Conservation (phyloP, 1,140 invertebrate species). For the Saccostrea glomerata region DNA sequence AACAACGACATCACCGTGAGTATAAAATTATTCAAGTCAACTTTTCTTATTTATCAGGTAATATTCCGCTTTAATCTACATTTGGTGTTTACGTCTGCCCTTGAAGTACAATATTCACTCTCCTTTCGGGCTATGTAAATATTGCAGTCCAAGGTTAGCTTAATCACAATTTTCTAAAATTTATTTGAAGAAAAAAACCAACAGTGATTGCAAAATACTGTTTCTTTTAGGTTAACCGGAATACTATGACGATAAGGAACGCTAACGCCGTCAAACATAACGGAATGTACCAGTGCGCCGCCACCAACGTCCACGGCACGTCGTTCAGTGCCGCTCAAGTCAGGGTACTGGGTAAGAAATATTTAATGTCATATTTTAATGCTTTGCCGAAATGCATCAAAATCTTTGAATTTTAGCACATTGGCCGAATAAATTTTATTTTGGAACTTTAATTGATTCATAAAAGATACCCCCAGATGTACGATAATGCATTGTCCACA, state of each 20-base stretch:
- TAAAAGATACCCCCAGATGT: no score
- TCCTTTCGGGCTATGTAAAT: no score
- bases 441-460: no score
- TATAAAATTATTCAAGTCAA: not conserved
- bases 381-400: not conserved
- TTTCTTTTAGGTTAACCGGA: slow-evolving; percentile 54
- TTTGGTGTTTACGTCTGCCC: no score
- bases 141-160: no score
- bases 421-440: no score
- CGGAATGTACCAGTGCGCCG: slow-evolving; percentile 97
- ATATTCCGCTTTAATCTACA: no score
- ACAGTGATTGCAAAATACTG: no score
- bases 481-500: no score
- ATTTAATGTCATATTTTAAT: not conserved
- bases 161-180: no score
- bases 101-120: no score
- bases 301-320: slow-evolving; percentile 92
- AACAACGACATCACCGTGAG: not conserved
- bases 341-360: slow-evolving; percentile 82
- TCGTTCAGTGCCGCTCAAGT: slow-evolving; percentile 94
- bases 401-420: not conserved
- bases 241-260: slow-evolving; percentile 60
- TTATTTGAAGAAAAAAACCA: no score
- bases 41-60: not conserved
- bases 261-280: slow-evolving; percentile 83